phyloP scores from a whole-genome alignment of 1,140 invertebrate genomes.

The Drosophila equinoxialis region DNA sequence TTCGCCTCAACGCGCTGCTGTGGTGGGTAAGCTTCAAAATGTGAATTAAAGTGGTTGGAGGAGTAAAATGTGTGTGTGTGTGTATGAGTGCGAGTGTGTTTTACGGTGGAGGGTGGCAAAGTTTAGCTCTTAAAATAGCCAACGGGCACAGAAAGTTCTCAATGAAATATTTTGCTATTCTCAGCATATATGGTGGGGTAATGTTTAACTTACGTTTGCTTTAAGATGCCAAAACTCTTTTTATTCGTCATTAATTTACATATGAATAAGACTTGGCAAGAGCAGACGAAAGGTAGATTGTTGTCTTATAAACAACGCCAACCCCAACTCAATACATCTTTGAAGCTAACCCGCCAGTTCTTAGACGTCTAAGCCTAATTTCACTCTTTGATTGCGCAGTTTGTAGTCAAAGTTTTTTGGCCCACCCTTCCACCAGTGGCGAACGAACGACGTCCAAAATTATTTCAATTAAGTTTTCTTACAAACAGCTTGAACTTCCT shows the following conservation, averaged over 20 bases:
- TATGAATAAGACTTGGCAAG: constrained; percentile 18
- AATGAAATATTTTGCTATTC: constrained; percentile 41
- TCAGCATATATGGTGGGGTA: not conserved
- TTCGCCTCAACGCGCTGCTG: constrained; percentile 57
- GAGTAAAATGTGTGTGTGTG: not conserved
- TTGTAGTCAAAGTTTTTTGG: constrained; percentile 58
- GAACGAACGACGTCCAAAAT: constrained; percentile 40
- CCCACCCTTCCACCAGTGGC: constrained; percentile 20
- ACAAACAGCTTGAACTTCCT: constrained; percentile 37
- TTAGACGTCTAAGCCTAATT: constrained; percentile 43
- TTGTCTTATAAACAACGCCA: constrained; percentile 16
- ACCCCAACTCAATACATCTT: not conserved
- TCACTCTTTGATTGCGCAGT: constrained; percentile 67
- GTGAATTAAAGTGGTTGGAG: not conserved
- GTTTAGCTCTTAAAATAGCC: constrained; percentile 67
- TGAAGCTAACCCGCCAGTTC: not conserved
- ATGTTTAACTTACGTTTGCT: not conserved
- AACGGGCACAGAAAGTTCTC: constrained; percentile 45
- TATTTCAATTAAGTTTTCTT: constrained; percentile 78
- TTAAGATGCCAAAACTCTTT: constrained; percentile 1
- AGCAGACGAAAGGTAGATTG: constrained; percentile 42
- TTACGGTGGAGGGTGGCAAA: constrained; percentile 24
- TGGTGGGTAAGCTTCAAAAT: constrained; percentile 29
- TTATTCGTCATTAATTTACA: constrained; percentile 6
- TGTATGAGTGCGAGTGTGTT: not conserved